A percentile compares a stretch with the other conserved stretches of the same genome.
Conservation (phyloP, 2,113 vertebrate genomes). For the Mirza zaza region DNA sequence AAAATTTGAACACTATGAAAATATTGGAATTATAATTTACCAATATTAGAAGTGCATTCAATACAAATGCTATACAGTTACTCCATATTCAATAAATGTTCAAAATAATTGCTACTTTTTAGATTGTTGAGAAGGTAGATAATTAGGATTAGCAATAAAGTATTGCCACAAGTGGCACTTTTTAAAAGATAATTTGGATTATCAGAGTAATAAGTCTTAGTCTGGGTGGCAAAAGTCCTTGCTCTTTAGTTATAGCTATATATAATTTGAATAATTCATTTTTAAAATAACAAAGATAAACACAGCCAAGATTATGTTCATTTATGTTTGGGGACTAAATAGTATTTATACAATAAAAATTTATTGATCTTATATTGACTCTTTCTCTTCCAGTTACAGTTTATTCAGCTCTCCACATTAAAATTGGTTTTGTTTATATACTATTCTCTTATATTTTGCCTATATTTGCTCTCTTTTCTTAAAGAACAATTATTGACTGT, state of each 20-base stretch:
- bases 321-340: neutral
- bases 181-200: neutral
- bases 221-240: neutral
- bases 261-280: neutral
- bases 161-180: neutral
- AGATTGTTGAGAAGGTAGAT: neutral
- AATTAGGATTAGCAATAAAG: neutral
- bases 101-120: neutral
- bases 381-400: neutral
- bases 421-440: neutral
- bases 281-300: neutral
- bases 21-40: neutral
- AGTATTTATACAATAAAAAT: neutral
- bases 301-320: neutral
- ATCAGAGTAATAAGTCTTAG: neutral
- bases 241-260: neutral
- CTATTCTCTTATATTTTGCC: neutral
- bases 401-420: neutral
- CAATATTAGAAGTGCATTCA: neutral
- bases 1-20: neutral
- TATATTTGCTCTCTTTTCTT: neutral
- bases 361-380: neutral
- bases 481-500: neutral
- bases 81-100: neutral
- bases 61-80: neutral